Percentiles rank a stretch among this genome's conserved stretches.
These are phyloP conservation scores for Propithecus coquereli DNA, from an alignment of 2,113 vertebrate genomes.

Conservation along the genomic window DNA sequence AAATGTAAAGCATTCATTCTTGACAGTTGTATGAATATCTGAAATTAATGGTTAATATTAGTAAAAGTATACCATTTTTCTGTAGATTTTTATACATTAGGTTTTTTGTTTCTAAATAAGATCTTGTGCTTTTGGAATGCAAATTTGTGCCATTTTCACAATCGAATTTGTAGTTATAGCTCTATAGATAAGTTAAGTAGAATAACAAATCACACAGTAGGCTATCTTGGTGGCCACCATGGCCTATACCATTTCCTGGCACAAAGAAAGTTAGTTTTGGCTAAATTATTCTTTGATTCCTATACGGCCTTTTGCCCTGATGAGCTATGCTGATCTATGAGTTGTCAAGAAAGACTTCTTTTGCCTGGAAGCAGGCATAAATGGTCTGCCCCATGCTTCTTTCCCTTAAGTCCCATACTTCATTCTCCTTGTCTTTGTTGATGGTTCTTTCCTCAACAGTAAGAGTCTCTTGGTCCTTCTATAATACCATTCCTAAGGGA, in stretches of 20 bases:
- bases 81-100: background rate
- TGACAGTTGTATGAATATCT: conserved; percentile 15
- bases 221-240: background rate
- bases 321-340: background rate
- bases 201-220: background rate
- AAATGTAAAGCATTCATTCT: conserved; percentile 4
- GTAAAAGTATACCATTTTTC: conserved; percentile 18
- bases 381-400: background rate
- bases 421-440: background rate
- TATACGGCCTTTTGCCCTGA: background rate
- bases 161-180: background rate
- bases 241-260: background rate
- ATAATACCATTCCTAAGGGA: background rate
- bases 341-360: background rate
- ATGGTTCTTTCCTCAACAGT: background rate
- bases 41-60: conserved; percentile 4
- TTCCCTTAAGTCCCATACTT: background rate
- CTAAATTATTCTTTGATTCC: background rate
- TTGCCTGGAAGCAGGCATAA: background rate
- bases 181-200: background rate
- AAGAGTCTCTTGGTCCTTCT: background rate
- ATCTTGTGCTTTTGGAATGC: background rate
- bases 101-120: conserved; percentile 31
- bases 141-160: background rate
- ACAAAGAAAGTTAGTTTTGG: background rate